Conservation (phyloP, 2,797 vertebrate genomes). For the Corythornis leucogaster region DNA sequence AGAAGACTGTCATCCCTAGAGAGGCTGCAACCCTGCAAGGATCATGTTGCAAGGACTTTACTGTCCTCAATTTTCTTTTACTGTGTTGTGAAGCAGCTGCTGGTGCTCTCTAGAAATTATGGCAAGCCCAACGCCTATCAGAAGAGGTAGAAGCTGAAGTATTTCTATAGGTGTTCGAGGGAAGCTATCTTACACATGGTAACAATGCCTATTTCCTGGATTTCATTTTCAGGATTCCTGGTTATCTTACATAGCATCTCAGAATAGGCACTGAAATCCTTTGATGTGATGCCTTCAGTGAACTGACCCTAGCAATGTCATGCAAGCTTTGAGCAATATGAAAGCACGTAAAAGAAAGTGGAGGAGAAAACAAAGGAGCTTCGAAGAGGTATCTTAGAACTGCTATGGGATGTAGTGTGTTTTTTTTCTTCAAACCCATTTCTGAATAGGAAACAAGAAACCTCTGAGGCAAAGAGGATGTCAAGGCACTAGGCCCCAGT, state of each 20-base stretch:
- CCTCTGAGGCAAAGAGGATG: not conserved
- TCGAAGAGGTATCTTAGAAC: not conserved
- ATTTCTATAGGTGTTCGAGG: not conserved
- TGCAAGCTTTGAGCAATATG: not conserved
- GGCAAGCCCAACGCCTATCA: not conserved
- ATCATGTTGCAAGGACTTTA: not conserved
- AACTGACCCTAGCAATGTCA: not conserved
- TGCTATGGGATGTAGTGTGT: not conserved
- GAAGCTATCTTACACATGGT: not conserved
- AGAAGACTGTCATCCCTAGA: not conserved
- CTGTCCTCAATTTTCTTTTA: not conserved
- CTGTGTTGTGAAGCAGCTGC: not conserved
- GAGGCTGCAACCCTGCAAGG: too few species aligned
- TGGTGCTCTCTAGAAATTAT: not conserved
- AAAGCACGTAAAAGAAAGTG: not conserved
- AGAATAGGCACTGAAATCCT: not conserved
- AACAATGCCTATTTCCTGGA: not conserved
- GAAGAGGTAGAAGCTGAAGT: not conserved
- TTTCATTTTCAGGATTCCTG: not conserved
- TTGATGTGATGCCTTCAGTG: not conserved
- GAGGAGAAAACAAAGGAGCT: not conserved
- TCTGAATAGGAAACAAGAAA: not conserved
- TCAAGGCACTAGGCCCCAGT: not conserved
- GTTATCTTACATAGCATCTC: not conserved
- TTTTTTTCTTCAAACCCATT: not conserved